Evolutionary conservation across 2,797 vertebrate species (phyloP), one percentile per base, ranked within the genome.

Genomic region (Cercopithecus mitis): DNA sequence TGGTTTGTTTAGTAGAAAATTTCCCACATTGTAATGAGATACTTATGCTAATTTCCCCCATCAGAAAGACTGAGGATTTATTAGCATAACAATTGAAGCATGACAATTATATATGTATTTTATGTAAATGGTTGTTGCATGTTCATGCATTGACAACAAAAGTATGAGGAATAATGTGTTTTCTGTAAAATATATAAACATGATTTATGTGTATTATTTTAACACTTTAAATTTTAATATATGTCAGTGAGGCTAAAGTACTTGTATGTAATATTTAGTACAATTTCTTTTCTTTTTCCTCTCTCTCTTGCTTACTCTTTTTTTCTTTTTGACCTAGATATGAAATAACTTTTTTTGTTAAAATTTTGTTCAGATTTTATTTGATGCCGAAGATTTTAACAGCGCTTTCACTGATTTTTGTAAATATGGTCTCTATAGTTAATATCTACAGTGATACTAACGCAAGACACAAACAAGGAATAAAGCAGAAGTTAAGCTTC

Each of bases 41-140:
- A 7, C 33, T 24, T 95, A 94, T 86, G 83, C 25, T 95, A 92
- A 93, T 95, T 79, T 58, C 47, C 22, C 17, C 39, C 14, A 47
- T 86, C 19, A 2, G 10, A 84, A 84, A 92, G n/a, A 64, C 45
- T 39, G 39, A 88, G 52, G 5, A 75, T 89, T 96, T 88, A 97
- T 94, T 96, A 97, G 55, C 41, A 50, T 91, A 47, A 86, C 41
- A 82, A 79, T n/a, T 70, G 75, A 94, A 96, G 73, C 58, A 24
- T 91, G 77, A 73, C n/a, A 88, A 36, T 85, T 88, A 57, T 61
- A 94, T 58, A 50, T 36, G 57, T 72, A 90, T 82, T 94, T 92
- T 96, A 89, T 87, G 55, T 93, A 80, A 89, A 83, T 50, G 2
- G 6, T 76, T 61, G 24, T 8, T 80, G n/a, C 8, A 12, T 94